A percentile compares a stretch with the other conserved stretches of the same genome.
These are phyloP conservation scores for Danio tinwini DNA, from an alignment of 2,797 vertebrate genomes.

Conservation along the genomic window DNA sequence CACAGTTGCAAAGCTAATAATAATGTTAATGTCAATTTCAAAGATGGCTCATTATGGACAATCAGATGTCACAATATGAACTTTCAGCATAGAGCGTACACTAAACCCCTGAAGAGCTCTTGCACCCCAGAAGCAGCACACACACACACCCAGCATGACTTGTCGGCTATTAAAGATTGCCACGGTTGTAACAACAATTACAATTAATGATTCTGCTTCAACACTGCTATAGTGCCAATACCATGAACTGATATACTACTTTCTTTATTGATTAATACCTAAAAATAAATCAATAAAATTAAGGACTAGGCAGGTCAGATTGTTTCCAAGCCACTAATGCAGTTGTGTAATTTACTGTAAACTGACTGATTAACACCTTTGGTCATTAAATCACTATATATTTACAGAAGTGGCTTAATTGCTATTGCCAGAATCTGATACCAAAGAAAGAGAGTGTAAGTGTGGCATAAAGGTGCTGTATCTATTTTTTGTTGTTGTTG, in stretches of 20 bases:
- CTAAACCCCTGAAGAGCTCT: background rate
- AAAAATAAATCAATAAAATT: background rate
- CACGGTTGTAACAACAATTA: conserved; percentile 35
- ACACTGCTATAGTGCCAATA: background rate
- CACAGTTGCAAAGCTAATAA: background rate
- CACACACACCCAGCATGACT: conserved; percentile 21
- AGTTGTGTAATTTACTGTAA: background rate
- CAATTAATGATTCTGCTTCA: conserved; percentile 20
- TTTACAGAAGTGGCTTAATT: background rate
- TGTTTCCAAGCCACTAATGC: background rate
- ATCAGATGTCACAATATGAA: conserved; percentile 24
- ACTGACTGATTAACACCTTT: background rate
- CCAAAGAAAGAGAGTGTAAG: background rate
- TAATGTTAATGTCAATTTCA: conserved; percentile 6
- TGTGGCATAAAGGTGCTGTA: too few species aligned
- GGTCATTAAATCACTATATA: background rate
- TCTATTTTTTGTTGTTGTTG: too few species aligned
- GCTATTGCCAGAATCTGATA: too few species aligned
- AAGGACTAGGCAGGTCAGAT: background rate
- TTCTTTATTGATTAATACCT: conserved; percentile 1
- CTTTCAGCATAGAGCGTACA: background rate
- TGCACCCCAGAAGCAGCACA: background rate
- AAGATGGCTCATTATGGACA: background rate
- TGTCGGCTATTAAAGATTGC: conserved; percentile 28
- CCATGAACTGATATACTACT: background rate